These are phyloP conservation scores for Leptodirus hochenwartii DNA, from an alignment of 2,888 invertebrate species.

Conservation along the genomic window DNA sequence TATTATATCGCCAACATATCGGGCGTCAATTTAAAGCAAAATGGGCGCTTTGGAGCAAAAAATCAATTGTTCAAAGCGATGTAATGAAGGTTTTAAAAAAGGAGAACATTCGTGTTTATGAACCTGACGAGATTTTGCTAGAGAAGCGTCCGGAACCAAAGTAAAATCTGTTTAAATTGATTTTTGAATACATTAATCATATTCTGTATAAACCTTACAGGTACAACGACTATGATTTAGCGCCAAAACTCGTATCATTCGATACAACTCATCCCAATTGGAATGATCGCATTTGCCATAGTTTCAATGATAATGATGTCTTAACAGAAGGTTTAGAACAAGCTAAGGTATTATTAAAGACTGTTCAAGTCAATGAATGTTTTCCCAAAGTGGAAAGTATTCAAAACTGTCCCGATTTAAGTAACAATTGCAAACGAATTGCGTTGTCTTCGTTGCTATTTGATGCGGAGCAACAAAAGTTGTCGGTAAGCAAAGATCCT, in stretches of 20 bases:
- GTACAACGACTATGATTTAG: constrained; percentile 21
- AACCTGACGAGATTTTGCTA: constrained; percentile 39
- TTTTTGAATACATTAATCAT: background rate
- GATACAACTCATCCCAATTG: constrained; percentile 47
- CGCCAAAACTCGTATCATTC: constrained; percentile 25
- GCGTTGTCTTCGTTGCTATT: constrained; percentile 47
- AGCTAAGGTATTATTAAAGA: constrained; percentile 67
- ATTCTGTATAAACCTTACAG: background rate
- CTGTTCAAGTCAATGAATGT: too few relatives aligned
- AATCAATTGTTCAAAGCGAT: constrained; percentile 34
- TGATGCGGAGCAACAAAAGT: constrained; percentile 61
- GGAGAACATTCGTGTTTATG: constrained; percentile 39
- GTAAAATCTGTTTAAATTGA: constrained; percentile 9
- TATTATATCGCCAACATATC: constrained; percentile 47
- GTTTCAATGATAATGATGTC: constrained; percentile 40
- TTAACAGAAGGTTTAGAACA: constrained; percentile 56
- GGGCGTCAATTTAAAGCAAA: constrained; percentile 52
- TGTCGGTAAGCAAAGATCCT: constrained; percentile 55
- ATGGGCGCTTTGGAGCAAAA: constrained; percentile 51
- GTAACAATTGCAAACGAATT: constrained; percentile 39
- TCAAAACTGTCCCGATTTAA: constrained; percentile 33
- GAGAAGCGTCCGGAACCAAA: constrained; percentile 23
- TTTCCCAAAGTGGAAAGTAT: too few relatives aligned
- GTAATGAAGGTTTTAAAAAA: constrained; percentile 34
- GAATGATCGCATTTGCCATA: constrained; percentile 39